These are phyloP conservation scores for Agriopis marginaria DNA, from an alignment of 2,888 invertebrate species.

Conservation along the genomic window DNA sequence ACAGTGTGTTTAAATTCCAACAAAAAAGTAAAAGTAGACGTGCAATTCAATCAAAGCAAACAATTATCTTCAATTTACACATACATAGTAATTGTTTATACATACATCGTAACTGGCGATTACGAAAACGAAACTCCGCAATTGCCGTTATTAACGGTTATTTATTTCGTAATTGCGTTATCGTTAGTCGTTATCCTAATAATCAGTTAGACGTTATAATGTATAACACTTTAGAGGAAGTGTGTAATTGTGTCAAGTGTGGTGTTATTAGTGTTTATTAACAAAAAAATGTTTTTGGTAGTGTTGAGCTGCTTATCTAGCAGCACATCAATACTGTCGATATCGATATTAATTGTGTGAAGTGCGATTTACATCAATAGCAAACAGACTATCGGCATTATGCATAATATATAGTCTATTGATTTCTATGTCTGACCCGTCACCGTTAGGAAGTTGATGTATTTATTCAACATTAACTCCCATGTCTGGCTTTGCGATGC, in stretches of 20 bases:
- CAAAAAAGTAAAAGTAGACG: constrained; percentile 26
- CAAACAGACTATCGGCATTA: background rate
- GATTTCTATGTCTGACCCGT: too few species aligned
- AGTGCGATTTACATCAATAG: background rate
- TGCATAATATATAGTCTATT: too few species aligned
- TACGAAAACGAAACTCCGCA: constrained; percentile 29
- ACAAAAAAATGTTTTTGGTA: constrained; percentile 5
- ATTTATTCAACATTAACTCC: too few species aligned
- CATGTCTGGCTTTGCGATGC: too few species aligned
- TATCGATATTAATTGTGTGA: background rate
- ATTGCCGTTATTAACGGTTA: constrained; percentile 27
- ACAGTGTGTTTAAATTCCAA: background rate
- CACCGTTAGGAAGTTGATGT: too few species aligned
- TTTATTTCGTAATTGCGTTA: constrained; percentile 22
- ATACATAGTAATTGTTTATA: constrained; percentile 11
- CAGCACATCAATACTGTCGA: background rate
- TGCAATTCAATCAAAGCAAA: constrained; percentile 3
- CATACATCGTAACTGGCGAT: constrained; percentile 12
- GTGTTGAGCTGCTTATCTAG: constrained; percentile 1
- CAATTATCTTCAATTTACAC: constrained; percentile 28
- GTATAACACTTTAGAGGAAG: constrained; percentile 15
- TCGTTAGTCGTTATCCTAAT: constrained; percentile 26
- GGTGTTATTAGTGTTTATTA: constrained; percentile 13
- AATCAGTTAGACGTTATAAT: constrained; percentile 24
- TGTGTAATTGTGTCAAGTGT: constrained; percentile 21